Evolutionary conservation across 2,797 vertebrate species (phyloP).

Genomic region (Fistularia tabacaria): DNA sequence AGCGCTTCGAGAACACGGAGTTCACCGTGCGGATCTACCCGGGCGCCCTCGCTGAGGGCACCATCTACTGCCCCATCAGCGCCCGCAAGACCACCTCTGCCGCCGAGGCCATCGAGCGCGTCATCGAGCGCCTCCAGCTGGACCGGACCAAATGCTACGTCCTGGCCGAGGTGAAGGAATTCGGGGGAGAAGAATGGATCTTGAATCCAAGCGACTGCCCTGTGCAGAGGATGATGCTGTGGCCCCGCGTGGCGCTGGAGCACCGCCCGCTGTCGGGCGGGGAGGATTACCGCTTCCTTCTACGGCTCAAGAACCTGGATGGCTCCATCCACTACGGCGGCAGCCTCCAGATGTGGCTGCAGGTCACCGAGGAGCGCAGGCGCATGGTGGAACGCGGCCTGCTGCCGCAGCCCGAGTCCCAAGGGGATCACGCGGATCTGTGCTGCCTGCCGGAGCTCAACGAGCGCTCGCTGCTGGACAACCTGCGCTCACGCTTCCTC

Average conservation of each 20-base stretch:
- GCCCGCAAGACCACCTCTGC: constrained; percentile 92
- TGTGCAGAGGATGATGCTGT: constrained; percentile 97
- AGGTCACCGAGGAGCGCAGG: constrained; percentile 88
- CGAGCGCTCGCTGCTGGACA: constrained; percentile 93
- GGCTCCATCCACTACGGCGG: constrained; percentile 94
- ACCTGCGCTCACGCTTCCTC: constrained; percentile 90
- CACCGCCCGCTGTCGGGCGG: constrained; percentile 81
- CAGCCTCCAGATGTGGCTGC: constrained; percentile 96
- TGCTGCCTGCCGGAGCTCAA: constrained; percentile 90
- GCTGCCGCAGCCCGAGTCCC: constrained; percentile 87
- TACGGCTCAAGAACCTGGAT: constrained; percentile 94
- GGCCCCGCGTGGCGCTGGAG: constrained; percentile 94
- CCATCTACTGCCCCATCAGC: constrained; percentile 93
- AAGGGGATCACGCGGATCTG: constrained; percentile 88
- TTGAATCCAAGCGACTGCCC: constrained; percentile 96
- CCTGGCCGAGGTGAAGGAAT: constrained; percentile 96
- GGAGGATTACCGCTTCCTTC: constrained; percentile 95
- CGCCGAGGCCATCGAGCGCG: constrained; percentile 92
- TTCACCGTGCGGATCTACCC: constrained; percentile 93
- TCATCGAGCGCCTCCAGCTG: constrained; percentile 86
- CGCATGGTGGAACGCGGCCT: constrained; percentile 91
- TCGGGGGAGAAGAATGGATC: constrained; percentile 98
- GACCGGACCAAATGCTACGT: constrained; percentile 93
- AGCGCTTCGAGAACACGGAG: constrained; percentile 93
- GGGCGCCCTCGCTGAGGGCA: constrained; percentile 89